These are phyloP conservation scores for Oplegnathus fasciatus DNA, from an alignment of 2,113 vertebrate genomes.

Conservation along the genomic window DNA sequence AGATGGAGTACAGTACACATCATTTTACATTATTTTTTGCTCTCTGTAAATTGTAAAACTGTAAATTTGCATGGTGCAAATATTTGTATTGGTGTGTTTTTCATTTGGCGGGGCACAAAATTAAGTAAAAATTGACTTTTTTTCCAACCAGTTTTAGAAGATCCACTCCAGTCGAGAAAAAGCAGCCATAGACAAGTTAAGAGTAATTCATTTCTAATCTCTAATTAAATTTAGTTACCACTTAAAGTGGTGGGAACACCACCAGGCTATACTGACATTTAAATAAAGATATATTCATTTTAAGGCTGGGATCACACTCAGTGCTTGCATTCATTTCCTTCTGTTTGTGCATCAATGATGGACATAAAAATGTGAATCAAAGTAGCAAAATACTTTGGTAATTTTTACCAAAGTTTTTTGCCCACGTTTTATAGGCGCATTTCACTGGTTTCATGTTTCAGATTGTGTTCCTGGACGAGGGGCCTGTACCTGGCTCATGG, in stretches of 20 bases:
- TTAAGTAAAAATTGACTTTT: slow-evolving; percentile 28
- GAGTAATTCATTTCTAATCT: slow-evolving; percentile 3
- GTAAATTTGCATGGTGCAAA: slow-evolving; percentile 10
- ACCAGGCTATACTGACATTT: slow-evolving; percentile 1
- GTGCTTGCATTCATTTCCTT: neutral
- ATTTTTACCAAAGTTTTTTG: neutral
- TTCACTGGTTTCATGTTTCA: slow-evolving; percentile 8
- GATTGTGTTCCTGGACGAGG: neutral
- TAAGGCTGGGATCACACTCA: neutral
- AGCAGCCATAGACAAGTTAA: slow-evolving; percentile 4
- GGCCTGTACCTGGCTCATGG: slow-evolving; percentile 76
- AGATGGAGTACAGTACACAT: neutral
- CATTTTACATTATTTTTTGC: slow-evolving; percentile 5
- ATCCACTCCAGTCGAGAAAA: slow-evolving; percentile 5
- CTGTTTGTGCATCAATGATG: neutral
- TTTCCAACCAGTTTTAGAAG: slow-evolving; percentile 39
- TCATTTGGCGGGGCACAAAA: slow-evolving; percentile 33
- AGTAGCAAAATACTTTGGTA: neutral
- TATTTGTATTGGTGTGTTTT: slow-evolving; percentile 21
- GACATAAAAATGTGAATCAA: neutral
- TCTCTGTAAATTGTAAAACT: slow-evolving; percentile 32
- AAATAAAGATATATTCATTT: neutral
- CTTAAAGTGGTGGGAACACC: slow-evolving; percentile 12
- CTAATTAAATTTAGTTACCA: slow-evolving; percentile 3
- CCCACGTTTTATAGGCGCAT: neutral